These are phyloP conservation scores for Neodiprion fabricii DNA, from an alignment of 1,140 invertebrate genomes.

Conservation along the genomic window DNA sequence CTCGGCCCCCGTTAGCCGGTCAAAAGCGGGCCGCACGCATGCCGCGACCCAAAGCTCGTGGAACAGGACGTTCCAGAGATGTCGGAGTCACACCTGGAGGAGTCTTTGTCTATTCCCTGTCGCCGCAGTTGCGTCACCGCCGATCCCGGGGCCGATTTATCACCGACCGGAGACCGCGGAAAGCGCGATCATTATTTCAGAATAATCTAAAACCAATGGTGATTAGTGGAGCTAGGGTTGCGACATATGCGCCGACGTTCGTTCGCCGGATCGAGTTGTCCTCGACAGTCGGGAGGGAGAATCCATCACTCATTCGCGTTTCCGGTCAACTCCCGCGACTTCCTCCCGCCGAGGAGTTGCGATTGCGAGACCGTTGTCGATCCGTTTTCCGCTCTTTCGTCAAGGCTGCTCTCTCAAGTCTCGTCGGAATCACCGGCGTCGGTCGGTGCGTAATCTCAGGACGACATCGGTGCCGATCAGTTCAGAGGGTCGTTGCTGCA, in stretches of 20 bases:
- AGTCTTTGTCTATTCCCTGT: slow-evolving; percentile 29
- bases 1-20: background rate
- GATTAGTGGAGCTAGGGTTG: slow-evolving; percentile 54
- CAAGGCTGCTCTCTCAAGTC: too few relatives aligned
- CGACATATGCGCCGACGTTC: slow-evolving; percentile 48
- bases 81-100: slow-evolving; percentile 48
- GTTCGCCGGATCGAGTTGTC: background rate
- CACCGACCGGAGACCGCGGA: slow-evolving; percentile 26
- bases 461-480: background rate
- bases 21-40: background rate
- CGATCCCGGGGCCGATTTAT: slow-evolving; percentile 9
- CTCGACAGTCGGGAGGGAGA: background rate
- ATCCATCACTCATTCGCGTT: slow-evolving; percentile 16
- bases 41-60: slow-evolving; percentile 17
- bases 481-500: slow-evolving; percentile 21
- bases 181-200: slow-evolving; percentile 57
- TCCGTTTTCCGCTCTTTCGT: background rate
- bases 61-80: slow-evolving; percentile 50
- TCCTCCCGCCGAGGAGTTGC: slow-evolving; percentile 11
- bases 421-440: background rate
- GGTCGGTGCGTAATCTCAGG: background rate
- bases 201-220: slow-evolving; percentile 64
- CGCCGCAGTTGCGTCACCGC: slow-evolving; percentile 38
- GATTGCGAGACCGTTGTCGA: too few relatives aligned
- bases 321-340: slow-evolving; percentile 14